Evolutionary conservation across 2,797 vertebrate genomes (phyloP).

Genomic region (Gambelia wislizenii): DNA sequence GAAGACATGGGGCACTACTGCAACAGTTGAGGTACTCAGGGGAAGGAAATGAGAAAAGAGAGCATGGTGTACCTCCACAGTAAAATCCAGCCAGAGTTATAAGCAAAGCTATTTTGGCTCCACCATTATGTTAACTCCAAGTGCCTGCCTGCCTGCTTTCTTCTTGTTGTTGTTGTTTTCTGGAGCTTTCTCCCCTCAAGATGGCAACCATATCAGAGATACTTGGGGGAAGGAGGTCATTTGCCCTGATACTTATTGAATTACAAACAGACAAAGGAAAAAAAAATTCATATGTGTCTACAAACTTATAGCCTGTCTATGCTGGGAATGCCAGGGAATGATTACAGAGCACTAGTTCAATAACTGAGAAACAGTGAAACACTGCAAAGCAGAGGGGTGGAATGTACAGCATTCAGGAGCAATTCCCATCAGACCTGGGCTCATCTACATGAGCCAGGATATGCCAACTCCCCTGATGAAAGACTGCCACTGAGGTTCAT

Average conservation of each 20-base stretch:
- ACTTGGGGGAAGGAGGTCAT: neutral
- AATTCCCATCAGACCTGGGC: too few species aligned
- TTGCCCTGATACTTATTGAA: neutral
- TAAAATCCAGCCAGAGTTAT: neutral
- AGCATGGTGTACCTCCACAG: too few species aligned
- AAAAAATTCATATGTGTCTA: neutral
- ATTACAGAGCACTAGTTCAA: neutral
- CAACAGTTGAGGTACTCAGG: neutral
- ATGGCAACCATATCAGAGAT: neutral
- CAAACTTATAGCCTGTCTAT: neutral
- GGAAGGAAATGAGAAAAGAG: neutral
- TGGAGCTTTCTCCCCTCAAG: neutral
- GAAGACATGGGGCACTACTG: neutral
- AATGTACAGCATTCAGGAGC: too few species aligned
- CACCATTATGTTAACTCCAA: neutral
- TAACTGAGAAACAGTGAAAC: neutral
- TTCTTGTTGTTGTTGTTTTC: too few species aligned
- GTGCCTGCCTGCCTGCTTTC: neutral
- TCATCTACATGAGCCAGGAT: too few species aligned
- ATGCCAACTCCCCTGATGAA: too few species aligned
- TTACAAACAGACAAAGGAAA: neutral
- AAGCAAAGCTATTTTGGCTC: neutral
- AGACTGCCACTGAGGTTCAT: slow-evolving; percentile 55
- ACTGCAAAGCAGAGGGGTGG: neutral
- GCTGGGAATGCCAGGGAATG: neutral